phyloP scores from a whole-genome alignment of 2,888 invertebrate genomes.

The Melieria omissa region DNA sequence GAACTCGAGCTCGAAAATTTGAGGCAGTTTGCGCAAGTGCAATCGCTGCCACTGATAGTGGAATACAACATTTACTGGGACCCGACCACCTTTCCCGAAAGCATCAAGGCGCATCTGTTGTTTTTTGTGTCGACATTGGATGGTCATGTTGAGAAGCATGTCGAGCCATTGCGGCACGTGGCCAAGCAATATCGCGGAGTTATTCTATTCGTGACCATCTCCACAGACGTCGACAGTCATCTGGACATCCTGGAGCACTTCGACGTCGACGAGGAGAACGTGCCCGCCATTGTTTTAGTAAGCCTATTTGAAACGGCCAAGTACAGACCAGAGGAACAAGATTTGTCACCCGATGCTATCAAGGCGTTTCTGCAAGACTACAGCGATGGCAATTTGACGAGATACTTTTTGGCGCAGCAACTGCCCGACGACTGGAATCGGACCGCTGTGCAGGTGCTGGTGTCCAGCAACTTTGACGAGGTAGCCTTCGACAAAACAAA shows the following conservation, averaged over 20 bases:
- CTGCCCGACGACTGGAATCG: constrained; percentile 98
- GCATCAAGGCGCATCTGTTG: constrained; percentile 95
- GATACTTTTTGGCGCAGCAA: constrained; percentile 93
- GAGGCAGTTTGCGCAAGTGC: constrained; percentile 83
- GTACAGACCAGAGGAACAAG: constrained; percentile 82
- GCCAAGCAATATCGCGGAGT: constrained; percentile 92
- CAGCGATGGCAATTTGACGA: constrained; percentile 92
- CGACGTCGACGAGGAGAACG: constrained; percentile 94
- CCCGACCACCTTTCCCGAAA: constrained; percentile 97
- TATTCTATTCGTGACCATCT: constrained; percentile 94
- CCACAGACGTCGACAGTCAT: constrained; percentile 95
- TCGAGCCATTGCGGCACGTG: constrained; percentile 81
- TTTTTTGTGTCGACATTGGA: constrained; percentile 93
- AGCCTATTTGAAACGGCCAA: constrained; percentile 97
- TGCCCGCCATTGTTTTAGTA: constrained; percentile 91
- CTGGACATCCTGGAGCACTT: constrained; percentile 98
- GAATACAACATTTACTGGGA: constrained; percentile 99
- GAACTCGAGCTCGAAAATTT: constrained; percentile 76
- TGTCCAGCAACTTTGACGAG: constrained; percentile 94
- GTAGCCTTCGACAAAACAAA: constrained; percentile 89
- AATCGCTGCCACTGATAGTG: constrained; percentile 89
- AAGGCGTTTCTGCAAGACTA: constrained; percentile 87
- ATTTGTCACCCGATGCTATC: constrained; percentile 59
- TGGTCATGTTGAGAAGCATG: constrained; percentile 83
- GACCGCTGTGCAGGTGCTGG: constrained; percentile 90